These are phyloP conservation scores for Standfussiana lucernea DNA, from an alignment of 2,888 invertebrate genomes.

Conservation along the genomic window DNA sequence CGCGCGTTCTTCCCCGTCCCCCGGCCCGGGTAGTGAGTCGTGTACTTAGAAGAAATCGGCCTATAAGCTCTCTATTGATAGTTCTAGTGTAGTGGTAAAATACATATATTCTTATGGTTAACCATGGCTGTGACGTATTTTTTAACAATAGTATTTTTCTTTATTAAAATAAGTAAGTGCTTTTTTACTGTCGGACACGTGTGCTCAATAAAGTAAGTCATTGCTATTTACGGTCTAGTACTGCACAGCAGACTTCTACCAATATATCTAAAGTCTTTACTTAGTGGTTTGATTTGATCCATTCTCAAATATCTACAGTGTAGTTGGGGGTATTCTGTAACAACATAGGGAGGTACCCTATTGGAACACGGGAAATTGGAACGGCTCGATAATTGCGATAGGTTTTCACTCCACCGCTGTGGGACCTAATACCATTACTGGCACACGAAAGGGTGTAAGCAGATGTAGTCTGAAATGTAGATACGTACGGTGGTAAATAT, in stretches of 20 bases:
- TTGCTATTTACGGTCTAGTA: background rate
- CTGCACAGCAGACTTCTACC: background rate
- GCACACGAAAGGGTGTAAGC: background rate
- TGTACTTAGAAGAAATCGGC: no score
- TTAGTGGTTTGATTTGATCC: background rate
- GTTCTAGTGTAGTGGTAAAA: no score
- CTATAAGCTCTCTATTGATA: no score
- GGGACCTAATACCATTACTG: slow-evolving; percentile 32
- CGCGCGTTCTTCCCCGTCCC: no score
- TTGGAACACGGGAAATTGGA: slow-evolving; percentile 39
- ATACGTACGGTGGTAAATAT: background rate
- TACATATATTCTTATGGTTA: slow-evolving; percentile 12
- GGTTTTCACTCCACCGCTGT: slow-evolving; percentile 39
- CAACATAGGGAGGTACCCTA: slow-evolving; percentile 7
- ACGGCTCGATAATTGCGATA: slow-evolving; percentile 38
- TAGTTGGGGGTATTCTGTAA: slow-evolving; percentile 7
- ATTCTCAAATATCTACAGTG: slow-evolving; percentile 5
- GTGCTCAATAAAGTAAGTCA: background rate
- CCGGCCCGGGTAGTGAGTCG: no score
- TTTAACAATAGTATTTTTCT: background rate
- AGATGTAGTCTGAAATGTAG: background rate
- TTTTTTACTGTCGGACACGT: background rate
- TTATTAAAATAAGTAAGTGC: background rate
- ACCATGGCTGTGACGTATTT: background rate
- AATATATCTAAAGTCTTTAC: background rate